phyloP scores from a whole-genome alignment of 2,888 invertebrate genomes.

The Isoperla grammatica region DNA sequence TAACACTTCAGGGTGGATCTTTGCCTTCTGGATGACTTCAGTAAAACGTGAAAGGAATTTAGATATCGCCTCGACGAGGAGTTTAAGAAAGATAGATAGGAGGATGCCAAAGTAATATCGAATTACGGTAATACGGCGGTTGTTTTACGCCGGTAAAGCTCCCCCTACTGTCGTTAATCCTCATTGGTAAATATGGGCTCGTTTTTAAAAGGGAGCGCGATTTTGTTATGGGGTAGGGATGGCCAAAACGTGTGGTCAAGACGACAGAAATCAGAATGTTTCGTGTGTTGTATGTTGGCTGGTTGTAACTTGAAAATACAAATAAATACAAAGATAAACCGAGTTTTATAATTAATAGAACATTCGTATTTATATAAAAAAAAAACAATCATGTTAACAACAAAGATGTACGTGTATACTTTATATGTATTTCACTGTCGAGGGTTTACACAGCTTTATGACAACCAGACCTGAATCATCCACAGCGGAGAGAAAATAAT shows the following conservation, averaged over 20 bases:
- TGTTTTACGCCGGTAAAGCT: background rate
- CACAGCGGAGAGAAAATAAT: no score
- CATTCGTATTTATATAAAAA: no score
- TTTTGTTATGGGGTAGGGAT: conserved; percentile 14
- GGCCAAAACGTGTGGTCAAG: background rate
- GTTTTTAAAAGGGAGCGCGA: conserved; percentile 3
- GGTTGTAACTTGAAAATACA: no score
- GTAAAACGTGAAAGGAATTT: conserved; percentile 3
- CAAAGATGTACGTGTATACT: no score
- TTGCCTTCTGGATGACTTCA: conserved; percentile 1
- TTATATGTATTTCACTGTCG: no score
- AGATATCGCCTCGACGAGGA: conserved; percentile 2
- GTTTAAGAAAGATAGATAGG: conserved; percentile 18
- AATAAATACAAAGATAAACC: no score
- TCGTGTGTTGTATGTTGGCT: background rate
- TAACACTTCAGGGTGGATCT: conserved; percentile 4
- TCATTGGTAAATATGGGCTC: conserved; percentile 13
- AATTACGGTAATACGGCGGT: conserved; percentile 12
- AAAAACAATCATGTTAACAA: no score
- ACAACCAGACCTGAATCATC: no score
- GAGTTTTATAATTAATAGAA: no score
- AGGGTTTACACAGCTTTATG: no score
- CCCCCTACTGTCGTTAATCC: conserved; percentile 8
- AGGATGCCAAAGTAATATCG: conserved; percentile 9
- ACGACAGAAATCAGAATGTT: background rate